Percentiles rank a stretch among this genome's conserved stretches.
Conservation (phyloP, 2,888 invertebrate genomes). For the Synanthedon tipuliformis region DNA sequence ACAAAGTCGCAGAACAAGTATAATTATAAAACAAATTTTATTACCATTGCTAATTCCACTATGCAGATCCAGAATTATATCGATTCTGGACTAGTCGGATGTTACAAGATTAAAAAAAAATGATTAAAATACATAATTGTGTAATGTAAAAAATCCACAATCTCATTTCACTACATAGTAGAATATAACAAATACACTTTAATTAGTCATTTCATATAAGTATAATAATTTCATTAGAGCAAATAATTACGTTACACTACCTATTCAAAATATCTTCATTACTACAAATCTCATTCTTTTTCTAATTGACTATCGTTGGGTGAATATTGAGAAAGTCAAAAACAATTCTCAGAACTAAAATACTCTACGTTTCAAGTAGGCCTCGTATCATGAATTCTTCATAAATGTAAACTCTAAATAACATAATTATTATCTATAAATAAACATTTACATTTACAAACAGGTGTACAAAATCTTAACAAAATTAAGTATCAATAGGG, state of each 20-base stretch:
- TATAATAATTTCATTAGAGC: neutral
- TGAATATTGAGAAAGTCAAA: constrained; percentile 52
- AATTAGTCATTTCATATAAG: neutral
- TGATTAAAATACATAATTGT: too few relatives aligned
- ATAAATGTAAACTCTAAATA: constrained; percentile 38
- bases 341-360: constrained; percentile 49
- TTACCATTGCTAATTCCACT: too few relatives aligned
- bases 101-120: too few relatives aligned
- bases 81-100: too few relatives aligned
- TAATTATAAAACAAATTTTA: neutral
- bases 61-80: too few relatives aligned
- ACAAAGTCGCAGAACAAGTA: too few relatives aligned
- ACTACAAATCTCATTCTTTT: constrained; percentile 55
- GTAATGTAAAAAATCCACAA: too few relatives aligned
- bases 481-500: constrained; percentile 31
- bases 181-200: constrained; percentile 1
- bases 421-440: constrained; percentile 29
- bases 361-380: constrained; percentile 43
- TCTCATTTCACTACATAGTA: too few relatives aligned
- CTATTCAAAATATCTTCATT: constrained; percentile 24
- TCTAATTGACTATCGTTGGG: constrained; percentile 71
- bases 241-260: constrained; percentile 2
- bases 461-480: constrained; percentile 59
- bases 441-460: constrained; percentile 67
- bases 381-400: constrained; percentile 29